Evolutionary conservation across 2,113 vertebrate species (phyloP), one percentile per base, ranked within the genome.

Genomic region (Ictalurus punctatus): DNA sequence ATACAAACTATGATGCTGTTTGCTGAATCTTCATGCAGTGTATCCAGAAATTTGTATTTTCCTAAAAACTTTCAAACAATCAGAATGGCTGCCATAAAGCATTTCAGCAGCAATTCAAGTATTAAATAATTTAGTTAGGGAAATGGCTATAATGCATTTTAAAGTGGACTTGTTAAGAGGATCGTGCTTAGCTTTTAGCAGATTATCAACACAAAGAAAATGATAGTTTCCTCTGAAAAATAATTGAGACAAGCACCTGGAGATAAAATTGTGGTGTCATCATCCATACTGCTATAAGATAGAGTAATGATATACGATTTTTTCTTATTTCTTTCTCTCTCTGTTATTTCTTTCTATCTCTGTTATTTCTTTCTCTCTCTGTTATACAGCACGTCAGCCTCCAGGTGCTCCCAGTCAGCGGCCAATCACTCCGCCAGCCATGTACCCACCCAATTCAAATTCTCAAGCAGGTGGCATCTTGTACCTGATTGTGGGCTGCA

Each of bases 401-500:
- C 97, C 97, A 0, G 80, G 93, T 71, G 91, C 94, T 0, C 93
- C 94, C 81, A 95, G 94, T 81, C 96, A 93, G 61, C 95, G 96
- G 61, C 94, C 97, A 86, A 81, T 95, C 88, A 98, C 98, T 0
- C 97, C 97, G 0, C 96, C 97, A 0, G 95, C 52, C n/a, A 88
- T 96, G 19, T 92, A 94, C 79, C 91, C 92, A 0, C 94, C 91
- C 5, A 95, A 97, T 92, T 27, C 97, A 91, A 0, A 95, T 92
- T 3, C 93, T 25, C 27, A 92, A 74, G 91, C 95, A 1, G 3
- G 97, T 0, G 97, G 98, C 3, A 96, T 98, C 93, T 92, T 99
- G 0, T 99, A 99, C 88, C 93, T 98, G 87, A 98, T 99, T 0
- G 98, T 99, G 54, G 98, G 98, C 92, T 97, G 97, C 0, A 96